Base-by-base conservation (phyloP, 1,140 invertebrate genomes). In the Diabrotica undecimpunctata region DNA sequence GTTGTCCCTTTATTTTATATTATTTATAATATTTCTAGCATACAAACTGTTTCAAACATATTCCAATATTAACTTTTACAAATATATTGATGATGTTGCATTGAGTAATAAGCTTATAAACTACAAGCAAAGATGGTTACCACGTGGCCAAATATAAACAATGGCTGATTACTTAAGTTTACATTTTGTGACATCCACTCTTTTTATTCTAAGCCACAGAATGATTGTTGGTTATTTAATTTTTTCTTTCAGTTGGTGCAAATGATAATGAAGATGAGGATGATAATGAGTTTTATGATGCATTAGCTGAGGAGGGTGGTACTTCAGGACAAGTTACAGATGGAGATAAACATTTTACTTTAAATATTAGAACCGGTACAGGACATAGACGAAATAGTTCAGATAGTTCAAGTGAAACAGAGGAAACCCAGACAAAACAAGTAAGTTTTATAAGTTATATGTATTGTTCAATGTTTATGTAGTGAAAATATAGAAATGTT, bases 231-330 rank as follows among this genome's bases (percentile, higher is more conserved):
- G 25, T 25, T 4, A 25, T 25, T 25, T 25, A 25, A 25, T 25
- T 25, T 25, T 36, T 9, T 6, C 10, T 74, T 78, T 63, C 74
- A 56, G 78, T 79, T 11, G 82, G 72, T 80, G 78, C 79, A 80
- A 79, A 88, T 85, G 74, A 90, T 82, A 76, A 85, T 81, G 52
- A 89, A 62, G 92, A 92, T 77, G 94, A 96, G 76, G 95, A 97
- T 61, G 95, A 97, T 66, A 88, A 88, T 79, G 93, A 95, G 72
- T 98, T 96, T 81, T 96, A 93, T 77, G 95, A 97, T 83, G 95
- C 95, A 4, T 83, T 91, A 79, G 90, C 91, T 74, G 87, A 88
- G 54, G 86, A 82, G 41, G 79, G 79, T 62, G 77, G 79, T 68
- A 66, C 66, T 58, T 69, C 79, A 60, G 73, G 59, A 59, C 66